phyloP scores from a whole-genome alignment of 2,888 invertebrate species.

The Drosophila pegasa region DNA sequence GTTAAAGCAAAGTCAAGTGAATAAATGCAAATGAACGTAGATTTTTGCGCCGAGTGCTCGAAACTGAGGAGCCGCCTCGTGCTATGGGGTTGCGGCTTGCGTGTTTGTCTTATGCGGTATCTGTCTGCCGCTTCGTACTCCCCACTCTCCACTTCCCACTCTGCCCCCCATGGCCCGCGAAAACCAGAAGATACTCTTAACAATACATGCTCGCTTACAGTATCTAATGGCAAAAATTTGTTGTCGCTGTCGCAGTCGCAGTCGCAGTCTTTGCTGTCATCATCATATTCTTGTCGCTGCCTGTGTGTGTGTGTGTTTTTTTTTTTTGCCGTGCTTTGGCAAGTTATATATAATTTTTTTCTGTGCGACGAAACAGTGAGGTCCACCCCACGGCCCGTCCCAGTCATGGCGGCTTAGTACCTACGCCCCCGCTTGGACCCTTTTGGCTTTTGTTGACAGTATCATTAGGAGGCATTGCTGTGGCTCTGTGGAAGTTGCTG shows the following conservation, averaged over 20 bases:
- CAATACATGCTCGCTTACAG: constrained; percentile 71
- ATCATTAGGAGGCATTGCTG: constrained; percentile 75
- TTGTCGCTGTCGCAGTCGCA: constrained; percentile 59
- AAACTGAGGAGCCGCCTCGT: constrained; percentile 20
- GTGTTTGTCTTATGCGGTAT: constrained; percentile 39
- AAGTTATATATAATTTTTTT: constrained; percentile 40
- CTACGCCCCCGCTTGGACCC: constrained; percentile 24
- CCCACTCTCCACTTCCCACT: background rate
- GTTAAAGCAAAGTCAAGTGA: constrained; percentile 78
- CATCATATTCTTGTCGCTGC: constrained; percentile 59
- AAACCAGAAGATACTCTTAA: constrained; percentile 40
- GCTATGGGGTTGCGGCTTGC: constrained; percentile 20
- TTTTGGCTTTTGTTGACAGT: constrained; percentile 71
- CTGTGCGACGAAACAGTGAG: background rate
- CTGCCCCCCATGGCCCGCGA: constrained; percentile 15
- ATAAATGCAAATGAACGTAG: constrained; percentile 74
- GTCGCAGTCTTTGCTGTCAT: constrained; percentile 71
- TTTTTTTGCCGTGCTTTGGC: constrained; percentile 25
- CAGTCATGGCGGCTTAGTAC: background rate
- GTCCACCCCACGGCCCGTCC: background rate
- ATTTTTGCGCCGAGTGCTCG: constrained; percentile 18
- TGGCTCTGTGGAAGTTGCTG: constrained; percentile 34
- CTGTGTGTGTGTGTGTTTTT: constrained; percentile 42
- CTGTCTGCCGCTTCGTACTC: background rate
- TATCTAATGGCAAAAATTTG: constrained; percentile 76